Percentiles rank a stretch among this genome's conserved stretches.
Conservation (phyloP, 2,888 invertebrate species). For the Deroplatys truncata region DNA sequence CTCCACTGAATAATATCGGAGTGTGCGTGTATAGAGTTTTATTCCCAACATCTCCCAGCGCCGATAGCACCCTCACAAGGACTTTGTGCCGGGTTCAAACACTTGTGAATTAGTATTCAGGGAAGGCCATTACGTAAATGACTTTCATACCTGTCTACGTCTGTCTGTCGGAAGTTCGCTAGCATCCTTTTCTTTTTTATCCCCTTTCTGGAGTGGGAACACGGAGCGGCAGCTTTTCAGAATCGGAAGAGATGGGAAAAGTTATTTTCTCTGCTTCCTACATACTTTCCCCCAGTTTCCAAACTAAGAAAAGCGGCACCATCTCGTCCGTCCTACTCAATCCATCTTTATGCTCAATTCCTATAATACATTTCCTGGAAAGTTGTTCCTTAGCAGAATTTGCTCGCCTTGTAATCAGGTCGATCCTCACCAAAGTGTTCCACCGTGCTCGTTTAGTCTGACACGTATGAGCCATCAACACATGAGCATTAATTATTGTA, state of each 20-base stretch:
- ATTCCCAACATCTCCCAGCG: not conserved
- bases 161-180: not conserved
- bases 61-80: not conserved
- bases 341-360: not conserved
- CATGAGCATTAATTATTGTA: too few species aligned
- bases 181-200: not conserved
- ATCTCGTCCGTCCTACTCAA: not conserved
- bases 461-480: too few species aligned
- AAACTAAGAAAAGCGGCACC: not conserved
- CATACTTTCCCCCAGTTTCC: not conserved
- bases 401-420: too few species aligned
- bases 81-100: not conserved
- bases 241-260: not conserved
- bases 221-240: not conserved
- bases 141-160: constrained; percentile 2
- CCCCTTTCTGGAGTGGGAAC: not conserved
- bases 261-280: not conserved
- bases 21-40: not conserved
- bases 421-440: too few species aligned
- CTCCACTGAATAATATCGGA: not conserved
- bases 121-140: constrained; percentile 27
- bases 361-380: too few species aligned
- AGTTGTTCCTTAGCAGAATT: too few species aligned
- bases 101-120: constrained; percentile 26
- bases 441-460: too few species aligned